Base-by-base conservation (phyloP, 1,140 invertebrate genomes). In the Heliconius melpomene region DNA sequence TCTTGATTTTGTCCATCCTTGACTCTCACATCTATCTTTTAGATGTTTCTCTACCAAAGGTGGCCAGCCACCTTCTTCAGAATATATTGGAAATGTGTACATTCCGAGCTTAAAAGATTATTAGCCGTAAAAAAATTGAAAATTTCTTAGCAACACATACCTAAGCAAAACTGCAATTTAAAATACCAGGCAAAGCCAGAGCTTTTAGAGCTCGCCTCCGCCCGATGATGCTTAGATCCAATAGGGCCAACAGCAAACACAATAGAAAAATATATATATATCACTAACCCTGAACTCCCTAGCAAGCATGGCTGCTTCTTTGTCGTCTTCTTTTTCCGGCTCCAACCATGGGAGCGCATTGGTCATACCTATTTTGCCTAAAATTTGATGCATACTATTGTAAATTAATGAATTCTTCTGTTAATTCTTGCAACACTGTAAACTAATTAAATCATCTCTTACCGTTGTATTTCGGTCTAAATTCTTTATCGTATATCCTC, bases 401-500 rank as follows among this genome's bases (percentile, higher is more conserved):
- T 52, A 52, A 13, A 0, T 32, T 0, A 8, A 40, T 5, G 9
- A 40, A 40, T 40, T 11, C 11, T 40, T 40, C 11, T 40, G 32
- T 0, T 40, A 52, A 52, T 7, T 7, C n/a, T 23, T n/a, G 23
- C 8, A 60, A 60, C 9, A 57, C n/a, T 1, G 7, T 57, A 57
- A n/a, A 1, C 2, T 20, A 2, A 57, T 57, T 57, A 7, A 52
- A 7, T 52, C 18, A 52, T 52, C 18, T 52, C 50, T 66, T 26
- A 66, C 57, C 57, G 23, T 66, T 16, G 11, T 66, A 26, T 66
- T 66, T 29, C 1, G 23, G 50, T n/a, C 78, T 84, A 71, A 84
- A 91, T 26, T 87, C 79, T 71, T 85, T 36, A 66, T 91, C 84
- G 66, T 97, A 40, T 78, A 97, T 93, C 73, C 95, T 94, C 54